Percentiles rank a stretch among this genome's conserved stretches.
phyloP scores from a whole-genome alignment of 2,888 invertebrate genomes.

The Drosophila emarginata region DNA sequence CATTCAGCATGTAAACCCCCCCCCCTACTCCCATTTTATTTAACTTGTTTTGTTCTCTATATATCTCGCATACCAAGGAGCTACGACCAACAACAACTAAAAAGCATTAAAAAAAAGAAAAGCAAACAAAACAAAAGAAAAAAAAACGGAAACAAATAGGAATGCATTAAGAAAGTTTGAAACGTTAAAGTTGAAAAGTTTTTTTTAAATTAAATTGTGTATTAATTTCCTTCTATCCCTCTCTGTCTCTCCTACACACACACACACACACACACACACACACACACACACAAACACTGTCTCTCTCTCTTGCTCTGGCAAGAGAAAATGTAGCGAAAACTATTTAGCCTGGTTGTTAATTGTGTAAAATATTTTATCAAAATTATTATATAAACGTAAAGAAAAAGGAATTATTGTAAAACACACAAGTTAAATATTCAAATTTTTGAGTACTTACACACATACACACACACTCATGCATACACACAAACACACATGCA shows the following conservation, averaged over 20 bases:
- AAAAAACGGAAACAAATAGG: slow-evolving; percentile 25
- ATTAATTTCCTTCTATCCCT: slow-evolving; percentile 30
- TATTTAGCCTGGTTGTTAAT: slow-evolving; percentile 49
- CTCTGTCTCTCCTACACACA: not conserved
- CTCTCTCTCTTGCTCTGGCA: slow-evolving; percentile 14
- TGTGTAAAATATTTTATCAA: slow-evolving; percentile 38
- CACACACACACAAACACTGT: not conserved
- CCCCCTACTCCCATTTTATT: not conserved
- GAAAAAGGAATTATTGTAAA: slow-evolving; percentile 7
- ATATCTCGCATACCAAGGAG: slow-evolving; percentile 5
- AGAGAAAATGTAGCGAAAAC: slow-evolving; percentile 6
- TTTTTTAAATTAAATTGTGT: slow-evolving; percentile 39
- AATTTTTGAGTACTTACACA: slow-evolving; percentile 45
- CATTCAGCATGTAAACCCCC: not conserved
- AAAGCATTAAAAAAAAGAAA: not conserved
- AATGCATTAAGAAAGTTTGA: slow-evolving; percentile 31
- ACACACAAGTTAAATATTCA: slow-evolving; percentile 36
- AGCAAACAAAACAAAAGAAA: slow-evolving; percentile 17
- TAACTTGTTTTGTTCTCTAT: slow-evolving; percentile 10
- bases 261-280: not conserved
- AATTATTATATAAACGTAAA: slow-evolving; percentile 24
- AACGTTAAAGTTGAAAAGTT: slow-evolving; percentile 40
- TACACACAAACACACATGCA: slow-evolving; percentile 20
- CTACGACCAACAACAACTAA: slow-evolving; percentile 10
- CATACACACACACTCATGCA: slow-evolving; percentile 6